Percentiles rank a stretch among this genome's conserved stretches.
phyloP scores from a whole-genome alignment of 1,140 invertebrate species.

The Diorhabda carinulata region DNA sequence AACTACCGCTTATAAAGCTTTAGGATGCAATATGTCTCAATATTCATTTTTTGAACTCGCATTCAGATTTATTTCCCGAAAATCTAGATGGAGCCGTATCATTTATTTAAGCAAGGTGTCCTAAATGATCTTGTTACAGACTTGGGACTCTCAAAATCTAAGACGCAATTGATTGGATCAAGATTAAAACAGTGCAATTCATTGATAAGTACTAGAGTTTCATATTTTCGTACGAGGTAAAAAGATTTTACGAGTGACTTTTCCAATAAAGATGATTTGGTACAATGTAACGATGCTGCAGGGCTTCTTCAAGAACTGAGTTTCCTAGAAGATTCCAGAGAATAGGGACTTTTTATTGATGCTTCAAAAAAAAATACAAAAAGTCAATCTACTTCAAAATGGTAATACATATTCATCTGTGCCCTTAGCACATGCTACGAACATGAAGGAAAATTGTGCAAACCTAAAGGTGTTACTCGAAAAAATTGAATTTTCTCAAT shows the following conservation, averaged over 20 bases:
- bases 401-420: slow-evolving; percentile 13
- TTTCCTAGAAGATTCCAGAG: slow-evolving; percentile 6
- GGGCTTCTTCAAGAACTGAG: slow-evolving; percentile 19
- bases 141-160: background rate
- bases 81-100: too few species aligned
- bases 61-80: too few species aligned
- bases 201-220: background rate
- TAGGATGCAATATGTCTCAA: too few species aligned
- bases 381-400: slow-evolving; percentile 14
- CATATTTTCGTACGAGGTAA: slow-evolving; percentile 6
- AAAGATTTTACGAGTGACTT: slow-evolving; percentile 14
- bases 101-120: slow-evolving; percentile 6
- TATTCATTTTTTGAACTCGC: too few species aligned
- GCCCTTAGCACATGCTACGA: slow-evolving; percentile 8
- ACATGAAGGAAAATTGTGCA: slow-evolving; percentile 14
- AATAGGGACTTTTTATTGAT: slow-evolving; percentile 21
- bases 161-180: slow-evolving; percentile 14
- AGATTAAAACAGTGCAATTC: background rate
- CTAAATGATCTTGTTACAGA: background rate
- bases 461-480: slow-evolving; percentile 24
- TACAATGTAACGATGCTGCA: slow-evolving; percentile 15
- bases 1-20: too few species aligned
- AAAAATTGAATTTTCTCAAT: too few species aligned
- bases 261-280: slow-evolving; percentile 16
- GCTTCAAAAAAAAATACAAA: slow-evolving; percentile 20